Evolutionary conservation across 2,113 vertebrate genomes (phyloP).

Genomic region (Oncorhynchus mykiss): DNA sequence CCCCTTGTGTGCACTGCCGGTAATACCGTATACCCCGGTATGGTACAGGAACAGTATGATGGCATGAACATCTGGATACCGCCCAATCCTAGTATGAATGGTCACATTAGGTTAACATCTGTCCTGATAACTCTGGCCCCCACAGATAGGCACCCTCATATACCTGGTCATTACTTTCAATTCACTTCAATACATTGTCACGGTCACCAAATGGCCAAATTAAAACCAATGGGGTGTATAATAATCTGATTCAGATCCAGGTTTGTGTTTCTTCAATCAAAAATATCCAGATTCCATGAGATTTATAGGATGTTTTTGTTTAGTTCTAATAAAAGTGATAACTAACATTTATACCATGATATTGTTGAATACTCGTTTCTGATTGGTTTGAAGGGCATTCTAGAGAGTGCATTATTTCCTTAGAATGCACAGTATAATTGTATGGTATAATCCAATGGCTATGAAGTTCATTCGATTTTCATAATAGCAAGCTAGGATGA

Average conservation of each 20-base stretch:
- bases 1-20: too few relatives aligned
- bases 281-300: not conserved
- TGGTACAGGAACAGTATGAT: too few relatives aligned
- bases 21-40: too few relatives aligned
- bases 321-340: not conserved
- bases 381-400: too few relatives aligned
- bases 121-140: constrained; percentile 16
- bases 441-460: too few relatives aligned
- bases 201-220: not conserved
- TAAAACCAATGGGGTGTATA: not conserved
- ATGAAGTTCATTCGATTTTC: too few relatives aligned
- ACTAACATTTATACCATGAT: constrained; percentile 7
- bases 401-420: too few relatives aligned
- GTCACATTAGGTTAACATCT: not conserved
- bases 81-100: not conserved
- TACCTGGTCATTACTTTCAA: too few relatives aligned
- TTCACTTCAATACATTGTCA: not conserved
- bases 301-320: not conserved
- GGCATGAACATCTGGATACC: too few relatives aligned
- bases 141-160: constrained; percentile 26
- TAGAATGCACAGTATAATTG: too few relatives aligned
- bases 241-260: not conserved
- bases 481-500: too few relatives aligned
- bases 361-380: not conserved
- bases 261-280: not conserved